These are phyloP conservation scores for Tipula confusa DNA, from an alignment of 2,888 invertebrate species.

Conservation along the genomic window DNA sequence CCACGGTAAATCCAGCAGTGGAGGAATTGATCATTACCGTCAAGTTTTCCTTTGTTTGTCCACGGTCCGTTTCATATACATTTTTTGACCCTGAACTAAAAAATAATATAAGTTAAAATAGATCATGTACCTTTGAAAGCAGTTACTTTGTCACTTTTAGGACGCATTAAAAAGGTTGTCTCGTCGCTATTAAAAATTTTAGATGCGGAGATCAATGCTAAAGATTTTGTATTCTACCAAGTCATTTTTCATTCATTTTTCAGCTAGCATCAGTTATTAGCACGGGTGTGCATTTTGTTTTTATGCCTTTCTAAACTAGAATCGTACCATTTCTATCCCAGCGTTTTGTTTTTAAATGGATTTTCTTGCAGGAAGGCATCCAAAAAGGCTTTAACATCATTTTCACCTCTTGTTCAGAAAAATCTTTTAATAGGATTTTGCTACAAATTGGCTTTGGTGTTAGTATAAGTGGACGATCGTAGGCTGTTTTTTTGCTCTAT, in stretches of 20 bases:
- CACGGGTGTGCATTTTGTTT: constrained; percentile 37
- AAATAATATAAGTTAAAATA: not conserved
- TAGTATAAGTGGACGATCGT: no score
- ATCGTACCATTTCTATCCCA: constrained; percentile 39
- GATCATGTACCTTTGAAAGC: constrained; percentile 35
- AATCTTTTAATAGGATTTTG: no score
- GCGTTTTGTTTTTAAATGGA: constrained; percentile 32
- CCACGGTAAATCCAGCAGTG: not conserved
- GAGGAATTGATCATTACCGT: no score
- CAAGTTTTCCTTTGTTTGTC: constrained; percentile 14
- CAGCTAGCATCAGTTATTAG: constrained; percentile 39
- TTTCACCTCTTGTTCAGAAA: not conserved
- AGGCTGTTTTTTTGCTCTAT: no score
- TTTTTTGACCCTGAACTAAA: not conserved
- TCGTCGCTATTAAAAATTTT: constrained; percentile 41
- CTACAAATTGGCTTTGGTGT: no score
- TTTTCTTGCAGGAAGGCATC: not conserved
- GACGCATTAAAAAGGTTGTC: constrained; percentile 39
- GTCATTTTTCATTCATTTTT: constrained; percentile 39
- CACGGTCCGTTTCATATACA: constrained; percentile 13
- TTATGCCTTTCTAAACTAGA: constrained; percentile 38
- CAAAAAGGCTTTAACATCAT: constrained; percentile 29
- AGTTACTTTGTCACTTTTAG: constrained; percentile 39
- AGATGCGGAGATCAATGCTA: constrained; percentile 37
- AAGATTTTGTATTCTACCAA: constrained; percentile 38